Conservation (phyloP, 2,888 invertebrate species). For the Sphecodes monilicornis region DNA sequence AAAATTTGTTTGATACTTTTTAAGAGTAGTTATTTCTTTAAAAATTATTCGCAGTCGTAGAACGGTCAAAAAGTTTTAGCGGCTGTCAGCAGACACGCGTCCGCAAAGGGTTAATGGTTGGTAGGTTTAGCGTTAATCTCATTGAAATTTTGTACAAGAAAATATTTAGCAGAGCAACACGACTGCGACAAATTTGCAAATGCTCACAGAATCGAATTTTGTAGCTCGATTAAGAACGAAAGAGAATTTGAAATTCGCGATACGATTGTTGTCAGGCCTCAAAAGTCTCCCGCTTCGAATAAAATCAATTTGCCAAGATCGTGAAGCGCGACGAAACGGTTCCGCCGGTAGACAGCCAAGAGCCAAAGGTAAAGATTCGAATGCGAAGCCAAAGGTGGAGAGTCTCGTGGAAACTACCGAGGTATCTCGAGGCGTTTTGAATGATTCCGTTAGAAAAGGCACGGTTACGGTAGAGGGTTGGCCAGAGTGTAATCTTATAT, state of each 20-base stretch:
- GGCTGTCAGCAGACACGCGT: too few species aligned
- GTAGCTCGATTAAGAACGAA: too few species aligned
- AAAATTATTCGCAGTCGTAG: too few species aligned
- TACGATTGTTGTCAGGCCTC: not conserved
- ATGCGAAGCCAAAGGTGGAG: not conserved
- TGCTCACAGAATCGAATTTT: too few species aligned
- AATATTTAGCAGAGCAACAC: too few species aligned
- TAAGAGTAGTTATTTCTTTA: too few species aligned
- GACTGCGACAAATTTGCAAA: too few species aligned
- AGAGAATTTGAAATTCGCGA: not conserved
- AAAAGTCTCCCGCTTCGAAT: not conserved
- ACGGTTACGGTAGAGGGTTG: conserved; percentile 20
- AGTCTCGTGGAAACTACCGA: not conserved
- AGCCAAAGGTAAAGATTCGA: not conserved
- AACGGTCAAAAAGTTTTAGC: too few species aligned
- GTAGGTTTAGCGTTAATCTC: too few species aligned
- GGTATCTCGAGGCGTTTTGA: conserved; percentile 10
- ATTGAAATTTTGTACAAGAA: too few species aligned
- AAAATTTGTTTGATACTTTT: too few species aligned
- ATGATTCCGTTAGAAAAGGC: conserved; percentile 32
- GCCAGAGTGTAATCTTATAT: conserved; percentile 43
- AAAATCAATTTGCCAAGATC: not conserved
- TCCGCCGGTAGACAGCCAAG: not conserved
- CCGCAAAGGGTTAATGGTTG: too few species aligned
- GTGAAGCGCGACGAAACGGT: not conserved